A percentile compares a stretch with the other conserved stretches of the same genome.
These are phyloP conservation scores for Coregonus suidteri DNA, from an alignment of 2,797 vertebrate species.

Conservation along the genomic window DNA sequence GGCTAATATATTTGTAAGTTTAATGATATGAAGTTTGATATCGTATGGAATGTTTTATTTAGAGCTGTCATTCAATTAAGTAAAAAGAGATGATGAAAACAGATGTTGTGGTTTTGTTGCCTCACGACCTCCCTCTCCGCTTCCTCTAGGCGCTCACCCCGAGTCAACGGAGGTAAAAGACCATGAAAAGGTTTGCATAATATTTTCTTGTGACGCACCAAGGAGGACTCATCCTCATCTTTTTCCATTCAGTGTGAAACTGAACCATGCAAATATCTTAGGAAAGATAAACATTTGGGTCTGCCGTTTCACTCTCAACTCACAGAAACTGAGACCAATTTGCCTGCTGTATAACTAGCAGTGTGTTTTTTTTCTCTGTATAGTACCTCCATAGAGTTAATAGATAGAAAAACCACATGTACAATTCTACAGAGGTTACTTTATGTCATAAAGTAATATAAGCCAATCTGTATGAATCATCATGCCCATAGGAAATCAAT, in stretches of 20 bases:
- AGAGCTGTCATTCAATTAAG: neutral
- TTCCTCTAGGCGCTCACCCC: neutral
- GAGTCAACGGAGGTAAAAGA: neutral
- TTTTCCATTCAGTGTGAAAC: neutral
- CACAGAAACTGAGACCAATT: neutral
- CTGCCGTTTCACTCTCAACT: neutral
- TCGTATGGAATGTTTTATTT: neutral
- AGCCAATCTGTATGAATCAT: neutral
- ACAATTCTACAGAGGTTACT: neutral
- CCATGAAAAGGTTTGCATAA: neutral
- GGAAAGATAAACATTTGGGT: neutral
- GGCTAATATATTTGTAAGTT: neutral
- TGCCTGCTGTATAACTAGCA: neutral
- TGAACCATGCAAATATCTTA: constrained; percentile 9
- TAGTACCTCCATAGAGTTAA: neutral
- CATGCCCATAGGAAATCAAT: neutral
- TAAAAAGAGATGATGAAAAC: neutral
- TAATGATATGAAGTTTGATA: neutral
- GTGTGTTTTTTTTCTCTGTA: neutral
- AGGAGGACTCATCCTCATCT: neutral
- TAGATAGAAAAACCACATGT: neutral
- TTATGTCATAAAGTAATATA: neutral
- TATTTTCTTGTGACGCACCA: neutral
- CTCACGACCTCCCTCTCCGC: neutral
- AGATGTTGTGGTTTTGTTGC: neutral